Base-by-base conservation (phyloP, 1,140 invertebrate species). In the Episyrphus balteatus region DNA sequence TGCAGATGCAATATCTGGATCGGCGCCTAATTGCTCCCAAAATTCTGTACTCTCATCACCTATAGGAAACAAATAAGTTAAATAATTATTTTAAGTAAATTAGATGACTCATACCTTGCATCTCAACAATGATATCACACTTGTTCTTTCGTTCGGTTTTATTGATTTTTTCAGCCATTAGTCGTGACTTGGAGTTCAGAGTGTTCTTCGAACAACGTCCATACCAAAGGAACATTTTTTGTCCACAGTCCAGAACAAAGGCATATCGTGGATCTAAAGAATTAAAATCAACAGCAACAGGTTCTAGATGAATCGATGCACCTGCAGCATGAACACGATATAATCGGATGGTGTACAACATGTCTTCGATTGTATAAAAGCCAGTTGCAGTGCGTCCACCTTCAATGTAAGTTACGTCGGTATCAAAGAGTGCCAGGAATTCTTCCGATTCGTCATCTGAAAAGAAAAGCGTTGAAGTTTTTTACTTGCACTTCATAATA, bases 81-180 rank as follows among this genome's bases (percentile, higher is more conserved):
- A n/a, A 13, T 47, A 13, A 41, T 33, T 6, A 18, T 41, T 21
- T 17, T 41, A 10, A 15, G 8, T 37, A 42, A 7, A 36, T 11
- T 42, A 36, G 21, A 12, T 21, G 39, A 9, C 39, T 40, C 31
- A 41, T 45, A 51, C 82, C 83, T 70, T 92, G 87, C 26, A 75
- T 73, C 61, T 95, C 84, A 1, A 88, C 83, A 33, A 88, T 72
- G 40, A 99, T 88, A 58, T 97, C 92, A 1, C 92, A 83, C 64
- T 87, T 86, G 58, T 92, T 92, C 67, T 99, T 99, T 15, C 95
- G 73, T 71, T 99, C 97, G 66, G 96, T 92, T 72, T 99, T 99
- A 66, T 98, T 99, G 33, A 99, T 93, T 70, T 98, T 98, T 68
- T 98, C 97, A 2, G 93, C 89, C 74, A 98, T 84, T 5, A 99